Conservation (phyloP, 2,797 vertebrate species). For the Tamandua tetradactyla region DNA sequence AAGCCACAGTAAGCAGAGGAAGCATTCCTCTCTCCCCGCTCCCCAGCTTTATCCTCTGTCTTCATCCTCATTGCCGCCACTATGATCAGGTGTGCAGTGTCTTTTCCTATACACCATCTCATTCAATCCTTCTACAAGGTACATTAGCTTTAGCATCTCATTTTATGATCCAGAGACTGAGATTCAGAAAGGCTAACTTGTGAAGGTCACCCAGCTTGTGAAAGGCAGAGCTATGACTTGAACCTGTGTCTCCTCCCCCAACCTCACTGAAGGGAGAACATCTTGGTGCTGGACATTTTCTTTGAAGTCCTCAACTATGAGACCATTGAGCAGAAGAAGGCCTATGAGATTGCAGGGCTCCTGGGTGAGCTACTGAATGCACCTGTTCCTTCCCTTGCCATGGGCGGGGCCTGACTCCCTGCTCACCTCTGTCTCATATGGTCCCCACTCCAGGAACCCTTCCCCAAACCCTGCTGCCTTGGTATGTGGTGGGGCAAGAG, state of each 20-base stretch:
- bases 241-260: conserved; percentile 54
- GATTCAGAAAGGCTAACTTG: neutral
- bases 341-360: conserved; percentile 97
- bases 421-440: neutral
- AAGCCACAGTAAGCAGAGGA: neutral
- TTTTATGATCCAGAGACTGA: neutral
- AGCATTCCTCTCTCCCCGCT: neutral
- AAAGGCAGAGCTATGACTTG: conserved; percentile 61
- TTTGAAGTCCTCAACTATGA: conserved; percentile 99
- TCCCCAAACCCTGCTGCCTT: neutral
- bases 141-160: conserved; percentile 28
- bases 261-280: conserved; percentile 93
- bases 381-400: conserved; percentile 14
- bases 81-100: neutral
- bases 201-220: neutral
- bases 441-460: neutral
- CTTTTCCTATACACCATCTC: conserved; percentile 42
- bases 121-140: neutral
- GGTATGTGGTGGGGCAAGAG: neutral
- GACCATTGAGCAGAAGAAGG: conserved; percentile 99
- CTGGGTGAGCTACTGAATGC: conserved; percentile 89
- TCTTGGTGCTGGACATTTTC: conserved; percentile 98
- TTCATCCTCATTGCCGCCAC: neutral
- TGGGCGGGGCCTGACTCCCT: neutral
- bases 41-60: neutral